phyloP scores from a whole-genome alignment of 2,797 vertebrate species.

The Harpagifer antarcticus region DNA sequence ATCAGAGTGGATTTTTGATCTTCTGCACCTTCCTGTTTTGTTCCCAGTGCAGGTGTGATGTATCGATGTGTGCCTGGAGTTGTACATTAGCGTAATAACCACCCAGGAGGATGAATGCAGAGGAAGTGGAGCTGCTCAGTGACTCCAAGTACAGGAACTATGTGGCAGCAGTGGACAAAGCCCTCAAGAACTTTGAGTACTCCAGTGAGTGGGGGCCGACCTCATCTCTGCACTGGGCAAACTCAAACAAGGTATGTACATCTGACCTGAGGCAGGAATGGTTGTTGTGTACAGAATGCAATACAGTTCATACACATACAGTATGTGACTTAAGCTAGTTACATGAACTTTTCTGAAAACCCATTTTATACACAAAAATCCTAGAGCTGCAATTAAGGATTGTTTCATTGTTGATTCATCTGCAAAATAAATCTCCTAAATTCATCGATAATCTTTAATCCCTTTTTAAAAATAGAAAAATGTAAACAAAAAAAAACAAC shows the following conservation, averaged over 20 bases:
- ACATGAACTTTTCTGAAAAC: neutral
- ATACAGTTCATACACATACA: neutral
- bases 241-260: conserved; percentile 98
- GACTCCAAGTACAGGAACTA: conserved; percentile 99
- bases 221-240: conserved; percentile 98
- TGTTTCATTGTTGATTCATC: no score
- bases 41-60: conserved; percentile 84
- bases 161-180: conserved; percentile 98
- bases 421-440: no score
- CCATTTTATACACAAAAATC: no score
- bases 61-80: conserved; percentile 84
- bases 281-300: neutral
- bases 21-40: neutral
- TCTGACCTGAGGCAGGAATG: neutral
- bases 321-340: no score
- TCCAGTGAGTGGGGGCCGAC: conserved; percentile 99
- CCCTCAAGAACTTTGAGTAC: conserved; percentile 99
- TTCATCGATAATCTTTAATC: no score
- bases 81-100: conserved; percentile 84
- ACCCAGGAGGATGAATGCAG: conserved; percentile 97
- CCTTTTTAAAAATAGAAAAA: no score
- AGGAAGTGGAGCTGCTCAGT: conserved; percentile 96
- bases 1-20: neutral
- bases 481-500: no score
- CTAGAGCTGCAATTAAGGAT: no score